Base-by-base conservation (phyloP, 2,113 vertebrate species). In the Saimiri boliviensis region DNA sequence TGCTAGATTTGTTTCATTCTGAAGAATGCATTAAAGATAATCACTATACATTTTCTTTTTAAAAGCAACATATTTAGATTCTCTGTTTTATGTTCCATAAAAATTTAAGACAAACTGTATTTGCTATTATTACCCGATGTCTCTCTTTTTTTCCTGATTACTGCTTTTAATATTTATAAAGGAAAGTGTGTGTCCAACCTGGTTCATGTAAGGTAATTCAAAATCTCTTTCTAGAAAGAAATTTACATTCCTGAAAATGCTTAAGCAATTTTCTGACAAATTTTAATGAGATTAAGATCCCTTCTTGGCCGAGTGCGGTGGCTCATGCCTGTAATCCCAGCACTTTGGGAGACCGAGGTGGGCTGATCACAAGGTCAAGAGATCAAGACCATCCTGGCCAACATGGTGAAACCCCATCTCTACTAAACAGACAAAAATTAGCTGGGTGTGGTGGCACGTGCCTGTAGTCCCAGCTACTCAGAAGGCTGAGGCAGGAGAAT, bases 151-250 rank as follows among this genome's bases (percentile, higher is more conserved):
- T 77, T 88, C 7, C n/a, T 95, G n/a, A 89, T 92, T 81, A 89
- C 9, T 86, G 56, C 5, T 35, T 91, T 96, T 68, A 70, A 81
- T 92, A 66, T 81, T 86, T 96, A 47, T 85, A 19, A 85, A 91
- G 66, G 3, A 74, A 80, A 88, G 66, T 66, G 73, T 83, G 35
- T 88, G n/a, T 37, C 45, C 93, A 85, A 73, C 37, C 19, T 68
- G 2, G 25, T 32, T 35, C 5, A 23, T 40, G 42, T 68, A 74
- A 96, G 27, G 9, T 66, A 52, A 80, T 85, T 85, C 14, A 35
- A 84, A 93, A 81, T 40, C 74, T 12, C 9, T 95, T 88, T 93
- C 40, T 80, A 71, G 40, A 93, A 97, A 93, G 35, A 56, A 49
- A 27, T 77, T 42, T 68, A 25, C 5, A 81, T 85, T 80, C 2